A percentile compares a stretch with the other conserved stretches of the same genome.
These are phyloP conservation scores for Eueides isabella DNA, from an alignment of 1,140 invertebrate species.

Conservation along the genomic window DNA sequence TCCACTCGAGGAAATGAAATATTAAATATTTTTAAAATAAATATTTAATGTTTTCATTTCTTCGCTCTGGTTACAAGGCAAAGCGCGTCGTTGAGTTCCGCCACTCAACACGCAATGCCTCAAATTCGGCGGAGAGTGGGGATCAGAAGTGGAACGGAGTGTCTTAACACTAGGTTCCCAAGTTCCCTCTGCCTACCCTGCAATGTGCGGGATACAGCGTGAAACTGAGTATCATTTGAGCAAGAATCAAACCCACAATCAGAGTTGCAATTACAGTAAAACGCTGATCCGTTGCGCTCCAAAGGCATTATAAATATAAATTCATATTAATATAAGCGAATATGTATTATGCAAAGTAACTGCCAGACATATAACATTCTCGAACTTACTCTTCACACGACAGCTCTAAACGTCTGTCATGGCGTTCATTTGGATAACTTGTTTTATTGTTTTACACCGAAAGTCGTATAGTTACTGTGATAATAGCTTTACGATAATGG, in stretches of 20 bases:
- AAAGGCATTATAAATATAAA: not conserved
- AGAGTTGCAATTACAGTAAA: not conserved
- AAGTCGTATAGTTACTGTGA: not conserved
- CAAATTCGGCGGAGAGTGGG: no score
- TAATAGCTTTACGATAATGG: not conserved
- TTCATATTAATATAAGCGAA: not conserved
- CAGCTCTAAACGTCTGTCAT: not conserved
- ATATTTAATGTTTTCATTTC: not conserved
- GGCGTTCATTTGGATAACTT: not conserved
- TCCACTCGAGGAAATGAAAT: no score
- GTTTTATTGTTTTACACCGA: not conserved
- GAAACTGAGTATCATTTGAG: not conserved
- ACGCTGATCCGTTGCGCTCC: not conserved
- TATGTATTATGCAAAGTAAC: not conserved
- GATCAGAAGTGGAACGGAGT: no score
- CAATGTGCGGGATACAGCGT: no score
- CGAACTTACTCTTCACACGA: not conserved
- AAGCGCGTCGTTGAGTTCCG: no score
- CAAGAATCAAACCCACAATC: not conserved
- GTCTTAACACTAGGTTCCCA: no score
- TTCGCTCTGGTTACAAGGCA: no score
- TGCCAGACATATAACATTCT: not conserved
- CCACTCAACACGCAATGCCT: no score
- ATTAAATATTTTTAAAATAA: no score
- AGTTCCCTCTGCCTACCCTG: no score